Evolutionary conservation across 2,797 vertebrate genomes (phyloP).

Genomic region (Xerus rutilus): DNA sequence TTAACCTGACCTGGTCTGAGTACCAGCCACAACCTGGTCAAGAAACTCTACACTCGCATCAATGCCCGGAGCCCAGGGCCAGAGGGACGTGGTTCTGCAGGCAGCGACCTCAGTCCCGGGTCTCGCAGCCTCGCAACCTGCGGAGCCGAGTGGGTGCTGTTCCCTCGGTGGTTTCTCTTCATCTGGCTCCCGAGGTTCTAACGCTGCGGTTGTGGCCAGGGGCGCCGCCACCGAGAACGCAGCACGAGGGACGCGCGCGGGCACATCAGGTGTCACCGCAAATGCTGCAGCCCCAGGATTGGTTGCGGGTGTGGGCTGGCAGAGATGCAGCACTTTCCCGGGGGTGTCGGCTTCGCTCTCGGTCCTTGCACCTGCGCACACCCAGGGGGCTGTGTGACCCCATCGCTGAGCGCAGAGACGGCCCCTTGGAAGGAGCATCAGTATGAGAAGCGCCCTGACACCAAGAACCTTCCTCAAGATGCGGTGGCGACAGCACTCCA

Average conservation of each 20-base stretch:
- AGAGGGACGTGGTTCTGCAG: background rate
- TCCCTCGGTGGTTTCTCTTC: background rate
- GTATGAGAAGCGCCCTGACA: background rate
- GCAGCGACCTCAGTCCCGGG: background rate
- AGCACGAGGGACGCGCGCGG: background rate
- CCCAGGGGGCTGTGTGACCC: too few species aligned
- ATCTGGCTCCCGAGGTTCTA: background rate
- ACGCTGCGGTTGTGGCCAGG: background rate
- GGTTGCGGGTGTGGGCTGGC: background rate
- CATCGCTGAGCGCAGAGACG: background rate
- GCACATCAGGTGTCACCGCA: rapidly evolving
- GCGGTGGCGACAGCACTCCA: background rate
- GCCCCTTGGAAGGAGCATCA: background rate
- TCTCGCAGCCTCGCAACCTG: background rate
- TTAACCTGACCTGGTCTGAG: background rate
- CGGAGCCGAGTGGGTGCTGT: background rate
- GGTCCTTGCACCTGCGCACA: background rate
- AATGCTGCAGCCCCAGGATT: rapidly evolving
- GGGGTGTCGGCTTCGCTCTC: background rate
- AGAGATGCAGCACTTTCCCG: background rate
- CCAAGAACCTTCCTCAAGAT: background rate
- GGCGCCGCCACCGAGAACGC: background rate
- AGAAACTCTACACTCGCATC: background rate
- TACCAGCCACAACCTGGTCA: background rate
- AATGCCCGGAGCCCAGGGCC: background rate